Conservation (phyloP, 2,113 vertebrate genomes). For the Trichechus manatus region DNA sequence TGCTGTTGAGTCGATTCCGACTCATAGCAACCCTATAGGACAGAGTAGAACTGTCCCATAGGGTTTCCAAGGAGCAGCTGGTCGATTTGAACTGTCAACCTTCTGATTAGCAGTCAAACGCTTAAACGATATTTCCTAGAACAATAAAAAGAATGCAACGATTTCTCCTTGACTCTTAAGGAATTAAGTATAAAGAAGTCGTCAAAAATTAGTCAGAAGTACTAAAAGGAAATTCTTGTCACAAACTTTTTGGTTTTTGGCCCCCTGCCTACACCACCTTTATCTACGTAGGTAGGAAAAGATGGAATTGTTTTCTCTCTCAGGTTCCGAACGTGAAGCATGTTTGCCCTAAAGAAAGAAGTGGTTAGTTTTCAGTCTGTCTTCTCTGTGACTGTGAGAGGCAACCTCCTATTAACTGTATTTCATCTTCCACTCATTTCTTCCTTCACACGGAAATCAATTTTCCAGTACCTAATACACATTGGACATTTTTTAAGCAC, state of each 20-base stretch:
- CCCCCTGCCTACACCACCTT: too few relatives aligned
- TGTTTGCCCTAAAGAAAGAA: background rate
- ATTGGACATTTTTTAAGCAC: background rate
- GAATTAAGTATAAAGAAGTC: background rate
- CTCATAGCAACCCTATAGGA: too few relatives aligned
- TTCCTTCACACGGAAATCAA: background rate
- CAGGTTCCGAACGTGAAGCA: background rate
- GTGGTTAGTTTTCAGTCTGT: background rate
- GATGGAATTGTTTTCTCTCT: background rate
- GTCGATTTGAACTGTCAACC: too few relatives aligned
- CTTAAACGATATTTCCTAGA: background rate
- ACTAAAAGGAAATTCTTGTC: background rate
- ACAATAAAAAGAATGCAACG: background rate
- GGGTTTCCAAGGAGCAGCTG: too few relatives aligned
- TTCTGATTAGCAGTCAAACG: too few relatives aligned
- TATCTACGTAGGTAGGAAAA: background rate
- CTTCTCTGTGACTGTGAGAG: background rate
- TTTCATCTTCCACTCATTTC: background rate
- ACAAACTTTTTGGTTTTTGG: background rate
- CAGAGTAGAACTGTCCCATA: too few relatives aligned
- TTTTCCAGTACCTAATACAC: background rate
- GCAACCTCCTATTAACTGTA: background rate
- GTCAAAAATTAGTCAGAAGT: background rate
- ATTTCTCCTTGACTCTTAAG: constrained; percentile 10
- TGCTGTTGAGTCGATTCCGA: too few relatives aligned